phyloP scores from a whole-genome alignment of 2,797 vertebrate species.

The Leucoraja ocellata region DNA sequence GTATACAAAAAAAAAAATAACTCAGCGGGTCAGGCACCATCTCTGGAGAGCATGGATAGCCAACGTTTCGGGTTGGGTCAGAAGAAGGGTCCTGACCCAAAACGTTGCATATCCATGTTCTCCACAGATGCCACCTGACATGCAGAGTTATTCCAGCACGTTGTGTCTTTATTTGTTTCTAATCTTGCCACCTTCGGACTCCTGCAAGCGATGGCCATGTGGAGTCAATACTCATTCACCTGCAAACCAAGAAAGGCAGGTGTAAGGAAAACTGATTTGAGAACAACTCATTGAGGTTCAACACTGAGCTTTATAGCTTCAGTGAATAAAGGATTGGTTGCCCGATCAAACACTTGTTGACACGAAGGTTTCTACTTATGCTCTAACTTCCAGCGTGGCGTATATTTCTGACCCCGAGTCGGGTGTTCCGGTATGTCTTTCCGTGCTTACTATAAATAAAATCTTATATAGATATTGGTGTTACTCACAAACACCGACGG shows the following conservation, averaged over 20 bases:
- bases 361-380: neutral
- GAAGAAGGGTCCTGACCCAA: too few species aligned
- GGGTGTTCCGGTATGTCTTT: too few species aligned
- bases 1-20: too few species aligned
- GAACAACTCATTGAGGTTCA: neutral
- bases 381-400: neutral
- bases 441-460: neutral
- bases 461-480: neutral
- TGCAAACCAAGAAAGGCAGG: neutral
- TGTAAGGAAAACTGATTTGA: neutral
- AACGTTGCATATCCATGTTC: too few species aligned
- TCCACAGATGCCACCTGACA: too few species aligned
- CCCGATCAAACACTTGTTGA: neutral
- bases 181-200: neutral
- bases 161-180: too few species aligned
- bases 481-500: neutral
- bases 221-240: neutral
- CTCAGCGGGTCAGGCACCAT: too few species aligned
- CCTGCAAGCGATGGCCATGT: neutral
- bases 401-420: neutral
- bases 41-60: too few species aligned
- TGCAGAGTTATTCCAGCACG: too few species aligned
- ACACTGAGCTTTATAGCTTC: neutral
- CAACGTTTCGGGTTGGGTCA: too few species aligned
- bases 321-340: neutral